Base-by-base conservation (phyloP, 2,888 invertebrate species). In the Uropetala carovei region DNA sequence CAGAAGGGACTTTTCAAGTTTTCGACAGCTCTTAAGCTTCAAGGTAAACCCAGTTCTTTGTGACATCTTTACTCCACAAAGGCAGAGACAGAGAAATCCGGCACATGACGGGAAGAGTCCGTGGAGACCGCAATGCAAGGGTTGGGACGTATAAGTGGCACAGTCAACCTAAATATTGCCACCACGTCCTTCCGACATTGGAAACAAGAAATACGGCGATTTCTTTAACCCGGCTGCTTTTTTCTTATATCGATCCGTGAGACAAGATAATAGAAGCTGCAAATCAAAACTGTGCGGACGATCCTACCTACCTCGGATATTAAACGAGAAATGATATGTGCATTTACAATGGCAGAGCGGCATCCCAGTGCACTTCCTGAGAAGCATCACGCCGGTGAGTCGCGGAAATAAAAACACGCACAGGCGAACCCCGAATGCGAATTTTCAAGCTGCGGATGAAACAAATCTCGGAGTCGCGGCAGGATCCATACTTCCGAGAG, bases 31-130 rank as follows among this genome's bases (percentile, higher is more conserved):
- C 13, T 75, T 75, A 75, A 75, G 75, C 75, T 27, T 13, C 22
- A 22, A 22, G 22, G 75, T 75, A 75, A 75, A 75, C 75, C 75
- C n/a, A 68, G 68, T 18, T 9, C n/a, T 18, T 22, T 9, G 68
- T 68, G 4, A 18, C 0, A 27, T 27, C 75, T 27, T 75, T 22
- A 27, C 27, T 75, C 22, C 75, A 75, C 22, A 75, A 75, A 75
- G 75, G 75, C 27, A 68, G 68, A 18, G 68, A 68, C n/a, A 75
- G 75, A 75, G 22, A 75, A 75, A 75, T 75, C 75, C 75, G 75
- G 75, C 75, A 22, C 22, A 22, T 27, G 22, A 22, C 75, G 75
- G 22, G 27, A 75, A 75, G 75, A 75, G 11, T 75, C 27, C 75
- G 8, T 0, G 75, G 14, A 27, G 22, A 27, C 11, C 22, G 75